phyloP scores from a whole-genome alignment of 2,113 vertebrate species.

The Noctilio leporinus region DNA sequence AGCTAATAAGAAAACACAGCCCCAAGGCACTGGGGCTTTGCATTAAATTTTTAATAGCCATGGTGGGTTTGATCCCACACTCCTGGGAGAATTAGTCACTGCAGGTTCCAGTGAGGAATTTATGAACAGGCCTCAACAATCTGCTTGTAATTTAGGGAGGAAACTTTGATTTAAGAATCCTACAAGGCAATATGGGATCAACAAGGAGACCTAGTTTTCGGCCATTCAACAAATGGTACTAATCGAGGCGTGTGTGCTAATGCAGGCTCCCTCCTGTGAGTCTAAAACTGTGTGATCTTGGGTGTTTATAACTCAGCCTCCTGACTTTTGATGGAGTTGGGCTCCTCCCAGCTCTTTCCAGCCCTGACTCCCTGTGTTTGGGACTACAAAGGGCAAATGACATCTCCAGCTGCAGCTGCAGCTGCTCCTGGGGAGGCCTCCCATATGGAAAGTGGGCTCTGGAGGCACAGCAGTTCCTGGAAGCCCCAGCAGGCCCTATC shows the following conservation, averaged over 20 bases:
- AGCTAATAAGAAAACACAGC: slow-evolving; percentile 41
- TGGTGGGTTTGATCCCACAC: slow-evolving; percentile 62
- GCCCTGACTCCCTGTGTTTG: neutral
- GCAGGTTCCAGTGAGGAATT: slow-evolving; percentile 57
- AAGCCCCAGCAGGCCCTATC: neutral
- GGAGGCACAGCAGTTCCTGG: slow-evolving; percentile 22
- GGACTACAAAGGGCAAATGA: neutral
- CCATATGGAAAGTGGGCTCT: slow-evolving; percentile 49
- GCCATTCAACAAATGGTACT: neutral
- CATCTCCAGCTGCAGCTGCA: fast-evolving
- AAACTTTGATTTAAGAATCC: slow-evolving; percentile 31
- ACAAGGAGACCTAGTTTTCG: neutral
- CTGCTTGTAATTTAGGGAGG: slow-evolving; percentile 22
- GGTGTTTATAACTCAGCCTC: neutral
- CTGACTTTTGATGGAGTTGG: neutral
- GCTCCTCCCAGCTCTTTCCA: neutral
- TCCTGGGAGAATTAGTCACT: slow-evolving; percentile 57
- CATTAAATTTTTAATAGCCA: slow-evolving; percentile 57
- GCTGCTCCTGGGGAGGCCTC: slow-evolving; percentile 53
- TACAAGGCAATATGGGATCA: neutral
- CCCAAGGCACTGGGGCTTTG: slow-evolving; percentile 30
- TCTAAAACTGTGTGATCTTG: neutral
- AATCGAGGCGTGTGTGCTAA: neutral
- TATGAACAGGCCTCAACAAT: slow-evolving; percentile 53
- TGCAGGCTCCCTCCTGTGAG: neutral